Evolutionary conservation across 2,797 vertebrate genomes (phyloP).

Genomic region (Oceanodroma leucorhoa): DNA sequence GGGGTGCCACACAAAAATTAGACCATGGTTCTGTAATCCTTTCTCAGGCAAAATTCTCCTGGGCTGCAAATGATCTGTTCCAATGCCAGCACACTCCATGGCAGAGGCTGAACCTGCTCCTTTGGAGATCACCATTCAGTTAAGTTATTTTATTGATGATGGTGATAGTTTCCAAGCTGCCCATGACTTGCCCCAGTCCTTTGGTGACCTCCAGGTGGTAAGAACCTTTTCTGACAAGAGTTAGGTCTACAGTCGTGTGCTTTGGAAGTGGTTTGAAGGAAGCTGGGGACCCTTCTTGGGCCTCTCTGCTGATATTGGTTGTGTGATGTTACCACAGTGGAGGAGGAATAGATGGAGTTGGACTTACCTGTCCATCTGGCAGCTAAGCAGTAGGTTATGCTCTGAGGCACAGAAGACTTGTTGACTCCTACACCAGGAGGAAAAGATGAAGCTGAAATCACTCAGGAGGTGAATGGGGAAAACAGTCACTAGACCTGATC

Average conservation of each 20-base stretch:
- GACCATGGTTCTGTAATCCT: neutral
- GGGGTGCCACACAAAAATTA: neutral
- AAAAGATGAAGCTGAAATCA: neutral
- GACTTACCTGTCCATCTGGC: neutral
- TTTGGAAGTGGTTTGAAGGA: neutral
- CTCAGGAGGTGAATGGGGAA: neutral
- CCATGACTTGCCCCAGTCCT: neutral
- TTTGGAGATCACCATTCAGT: neutral
- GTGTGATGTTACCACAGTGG: neutral
- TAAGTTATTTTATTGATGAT: neutral
- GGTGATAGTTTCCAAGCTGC: neutral
- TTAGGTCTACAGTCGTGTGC: neutral
- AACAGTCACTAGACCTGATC: neutral
- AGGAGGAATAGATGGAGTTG: neutral
- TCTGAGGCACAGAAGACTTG: neutral
- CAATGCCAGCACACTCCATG: neutral
- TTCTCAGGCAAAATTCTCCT: neutral
- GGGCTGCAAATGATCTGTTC: neutral
- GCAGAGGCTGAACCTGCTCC: neutral
- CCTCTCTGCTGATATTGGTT: neutral
- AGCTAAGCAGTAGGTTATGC: neutral
- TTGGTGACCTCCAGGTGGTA: neutral
- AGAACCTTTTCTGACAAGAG: neutral
- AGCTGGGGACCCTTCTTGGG: neutral
- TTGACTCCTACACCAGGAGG: fast-evolving